Conservation (phyloP, 1,140 invertebrate genomes). For the Ctenoplectra terminalis region DNA sequence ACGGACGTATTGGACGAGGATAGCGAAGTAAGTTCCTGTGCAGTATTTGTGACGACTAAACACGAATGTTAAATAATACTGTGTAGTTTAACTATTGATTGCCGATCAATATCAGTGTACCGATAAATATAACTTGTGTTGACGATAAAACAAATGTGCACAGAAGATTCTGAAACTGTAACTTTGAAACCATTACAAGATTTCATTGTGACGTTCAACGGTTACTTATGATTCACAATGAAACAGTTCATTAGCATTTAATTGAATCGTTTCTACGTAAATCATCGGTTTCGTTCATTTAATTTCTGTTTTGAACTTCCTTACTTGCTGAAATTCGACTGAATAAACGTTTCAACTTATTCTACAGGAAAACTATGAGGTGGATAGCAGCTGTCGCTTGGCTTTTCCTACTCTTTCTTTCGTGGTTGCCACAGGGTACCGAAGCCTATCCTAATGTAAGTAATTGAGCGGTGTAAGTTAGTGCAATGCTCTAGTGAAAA, state of each 20-base stretch:
- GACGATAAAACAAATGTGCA: no score
- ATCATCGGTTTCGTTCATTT: not conserved
- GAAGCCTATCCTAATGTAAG: constrained; percentile 3
- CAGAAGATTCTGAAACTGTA: no score
- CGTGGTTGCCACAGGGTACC: not conserved
- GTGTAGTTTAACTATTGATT: not conserved
- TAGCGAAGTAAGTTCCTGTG: constrained; percentile 44
- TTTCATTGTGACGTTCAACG: not conserved
- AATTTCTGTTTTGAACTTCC: no score
- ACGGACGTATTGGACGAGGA: constrained; percentile 44
- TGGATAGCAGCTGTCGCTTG: constrained; percentile 48
- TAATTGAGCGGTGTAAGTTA: no score
- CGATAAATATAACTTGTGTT: no score
- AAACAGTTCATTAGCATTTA: not conserved
- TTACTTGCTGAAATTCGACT: not conserved
- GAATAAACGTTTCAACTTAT: constrained; percentile 15
- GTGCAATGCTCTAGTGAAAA: no score
- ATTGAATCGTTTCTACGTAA: not conserved
- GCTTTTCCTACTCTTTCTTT: constrained; percentile 36
- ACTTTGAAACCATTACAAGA: not conserved
- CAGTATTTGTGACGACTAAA: no score
- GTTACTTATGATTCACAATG: not conserved
- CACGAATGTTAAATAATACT: not conserved
- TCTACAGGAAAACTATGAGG: constrained; percentile 47
- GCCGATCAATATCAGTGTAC: not conserved